Conservation (phyloP, 2,888 invertebrate species). For the Nomada ruficornis region DNA sequence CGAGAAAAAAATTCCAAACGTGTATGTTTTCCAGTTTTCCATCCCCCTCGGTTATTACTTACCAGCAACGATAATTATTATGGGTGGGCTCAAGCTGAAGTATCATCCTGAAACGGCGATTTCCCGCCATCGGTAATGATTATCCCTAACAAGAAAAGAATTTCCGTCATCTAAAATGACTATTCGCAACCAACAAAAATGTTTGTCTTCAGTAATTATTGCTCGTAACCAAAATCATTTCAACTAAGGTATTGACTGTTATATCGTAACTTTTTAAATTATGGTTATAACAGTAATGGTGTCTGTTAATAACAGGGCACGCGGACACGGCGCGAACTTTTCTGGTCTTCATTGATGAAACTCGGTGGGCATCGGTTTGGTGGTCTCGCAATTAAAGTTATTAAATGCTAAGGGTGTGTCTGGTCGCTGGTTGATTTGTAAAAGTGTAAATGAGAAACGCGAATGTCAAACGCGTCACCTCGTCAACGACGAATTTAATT, state of each 20-base stretch:
- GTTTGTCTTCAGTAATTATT: not conserved
- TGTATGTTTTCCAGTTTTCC: not conserved
- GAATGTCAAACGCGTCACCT: not conserved
- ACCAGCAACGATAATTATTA: conserved; percentile 50
- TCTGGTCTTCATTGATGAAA: conserved; percentile 26
- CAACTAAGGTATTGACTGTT: too few relatives aligned
- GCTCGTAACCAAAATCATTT: not conserved
- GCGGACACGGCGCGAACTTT: conserved; percentile 22
- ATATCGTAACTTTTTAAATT: too few relatives aligned
- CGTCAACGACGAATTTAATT: conserved; percentile 24
- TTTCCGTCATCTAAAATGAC: too few relatives aligned
- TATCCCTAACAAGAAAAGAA: too few relatives aligned
- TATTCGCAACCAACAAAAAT: not conserved
- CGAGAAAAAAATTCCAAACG: not conserved
- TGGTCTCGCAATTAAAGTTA: conserved; percentile 47
- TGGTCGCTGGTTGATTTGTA: not conserved
- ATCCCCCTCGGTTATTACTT: conserved; percentile 50
- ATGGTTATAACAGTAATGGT: too few relatives aligned
- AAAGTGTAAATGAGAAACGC: conserved; percentile 7
- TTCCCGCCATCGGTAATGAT: too few relatives aligned
- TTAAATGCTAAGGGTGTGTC: conserved; percentile 11
- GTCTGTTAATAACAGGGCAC: conserved; percentile 27
- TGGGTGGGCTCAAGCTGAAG: not conserved
- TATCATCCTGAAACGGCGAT: too few relatives aligned
- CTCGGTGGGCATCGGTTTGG: conserved; percentile 27